These are phyloP conservation scores for Natator depressus DNA, from an alignment of 2,113 vertebrate species.

Conservation along the genomic window DNA sequence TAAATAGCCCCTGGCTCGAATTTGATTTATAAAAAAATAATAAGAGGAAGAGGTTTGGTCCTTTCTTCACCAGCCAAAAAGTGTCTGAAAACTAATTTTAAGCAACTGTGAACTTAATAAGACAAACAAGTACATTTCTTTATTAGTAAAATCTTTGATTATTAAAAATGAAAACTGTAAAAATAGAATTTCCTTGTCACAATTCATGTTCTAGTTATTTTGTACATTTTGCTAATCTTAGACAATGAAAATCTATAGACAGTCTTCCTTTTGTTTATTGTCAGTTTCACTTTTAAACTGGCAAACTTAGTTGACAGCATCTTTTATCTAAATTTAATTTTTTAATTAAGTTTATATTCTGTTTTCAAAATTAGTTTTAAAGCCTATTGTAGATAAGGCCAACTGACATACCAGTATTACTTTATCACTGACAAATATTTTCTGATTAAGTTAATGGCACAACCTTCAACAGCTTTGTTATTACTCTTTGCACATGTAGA, in stretches of 20 bases:
- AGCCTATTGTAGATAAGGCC: not conserved
- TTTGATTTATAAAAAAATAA: not conserved
- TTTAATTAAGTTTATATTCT: not conserved
- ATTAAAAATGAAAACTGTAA: not conserved
- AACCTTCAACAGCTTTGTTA: not conserved
- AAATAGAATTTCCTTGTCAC: not conserved
- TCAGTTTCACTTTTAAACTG: not conserved
- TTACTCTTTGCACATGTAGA: not conserved
- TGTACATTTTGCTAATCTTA: not conserved
- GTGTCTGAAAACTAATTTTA: not conserved
- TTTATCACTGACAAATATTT: not conserved
- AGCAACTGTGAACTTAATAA: not conserved
- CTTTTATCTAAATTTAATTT: not conserved
- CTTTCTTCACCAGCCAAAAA: not conserved
- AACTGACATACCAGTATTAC: not conserved
- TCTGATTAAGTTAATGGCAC: not conserved
- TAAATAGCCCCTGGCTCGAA: not conserved
- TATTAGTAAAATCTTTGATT: not conserved
- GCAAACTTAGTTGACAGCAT: not conserved
- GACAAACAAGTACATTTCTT: not conserved
- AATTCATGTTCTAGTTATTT: not conserved
- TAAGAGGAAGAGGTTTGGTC: not conserved
- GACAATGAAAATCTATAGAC: not conserved
- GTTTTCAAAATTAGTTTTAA: not conserved
- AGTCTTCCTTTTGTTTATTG: not conserved